These are phyloP conservation scores for Hyperopisus bebe DNA, from an alignment of 2,113 vertebrate genomes.

Conservation along the genomic window DNA sequence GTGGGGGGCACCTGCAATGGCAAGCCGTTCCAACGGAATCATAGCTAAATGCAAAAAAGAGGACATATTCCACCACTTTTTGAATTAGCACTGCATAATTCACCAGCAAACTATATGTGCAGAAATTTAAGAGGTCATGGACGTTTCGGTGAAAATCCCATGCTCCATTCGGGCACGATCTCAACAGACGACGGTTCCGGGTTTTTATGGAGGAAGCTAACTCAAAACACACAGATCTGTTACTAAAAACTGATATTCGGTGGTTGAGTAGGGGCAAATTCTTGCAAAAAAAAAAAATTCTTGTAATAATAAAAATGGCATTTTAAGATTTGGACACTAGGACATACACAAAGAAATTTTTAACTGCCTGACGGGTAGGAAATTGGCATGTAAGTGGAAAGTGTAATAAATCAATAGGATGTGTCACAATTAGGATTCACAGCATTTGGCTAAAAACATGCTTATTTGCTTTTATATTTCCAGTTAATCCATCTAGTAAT, in stretches of 20 bases:
- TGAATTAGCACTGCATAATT: constrained; percentile 28
- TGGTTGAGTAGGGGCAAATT: constrained; percentile 6
- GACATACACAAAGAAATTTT: too few species aligned
- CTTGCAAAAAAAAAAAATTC: constrained; percentile 3
- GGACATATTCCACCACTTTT: constrained; percentile 16
- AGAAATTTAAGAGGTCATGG: constrained; percentile 31
- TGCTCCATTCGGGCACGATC: constrained; percentile 17
- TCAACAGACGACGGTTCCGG: constrained; percentile 11
- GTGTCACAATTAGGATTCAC: not conserved
- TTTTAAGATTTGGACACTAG: too few species aligned
- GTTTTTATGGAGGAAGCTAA: constrained; percentile 13
- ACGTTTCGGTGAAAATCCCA: constrained; percentile 21
- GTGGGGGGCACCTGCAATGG: constrained; percentile 10
- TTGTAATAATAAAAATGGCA: not conserved
- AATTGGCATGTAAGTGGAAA: not conserved
- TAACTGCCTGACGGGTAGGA: too few species aligned
- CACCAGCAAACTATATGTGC: constrained; percentile 25
- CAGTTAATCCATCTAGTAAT: not conserved
- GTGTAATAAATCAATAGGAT: not conserved
- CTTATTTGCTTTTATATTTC: not conserved
- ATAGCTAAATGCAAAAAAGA: constrained; percentile 8
- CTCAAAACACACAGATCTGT: constrained; percentile 3
- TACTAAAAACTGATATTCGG: not conserved
- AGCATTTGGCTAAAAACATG: not conserved
- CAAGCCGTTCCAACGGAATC: constrained; percentile 4